Conservation (phyloP, 2,888 invertebrate genomes). For the Xestia c-nigrum region DNA sequence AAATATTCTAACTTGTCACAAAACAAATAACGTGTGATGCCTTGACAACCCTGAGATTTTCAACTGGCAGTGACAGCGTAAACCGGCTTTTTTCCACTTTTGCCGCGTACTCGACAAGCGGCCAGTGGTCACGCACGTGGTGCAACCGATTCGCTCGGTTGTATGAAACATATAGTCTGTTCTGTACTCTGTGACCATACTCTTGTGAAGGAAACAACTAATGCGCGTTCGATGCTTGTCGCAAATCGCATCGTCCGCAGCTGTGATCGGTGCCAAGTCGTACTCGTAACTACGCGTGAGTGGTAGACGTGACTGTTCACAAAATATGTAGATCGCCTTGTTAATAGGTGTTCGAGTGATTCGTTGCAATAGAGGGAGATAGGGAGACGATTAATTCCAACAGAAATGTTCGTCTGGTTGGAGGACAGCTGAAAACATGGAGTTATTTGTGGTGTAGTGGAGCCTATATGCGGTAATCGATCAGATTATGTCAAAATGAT, state of each 20-base stretch:
- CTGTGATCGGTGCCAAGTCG: not conserved
- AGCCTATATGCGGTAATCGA: not conserved
- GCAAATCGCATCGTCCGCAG: not conserved
- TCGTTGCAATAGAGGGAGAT: not conserved
- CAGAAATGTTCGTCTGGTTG: not conserved
- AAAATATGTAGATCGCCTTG: constrained; percentile 29
- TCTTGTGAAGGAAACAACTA: not conserved
- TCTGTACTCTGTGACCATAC: no score
- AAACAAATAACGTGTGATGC: no score
- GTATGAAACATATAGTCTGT: no score
- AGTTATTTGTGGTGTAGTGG: not conserved
- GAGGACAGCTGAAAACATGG: not conserved
- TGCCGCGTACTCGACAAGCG: no score
- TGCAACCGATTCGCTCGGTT: no score
- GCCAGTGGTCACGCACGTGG: no score
- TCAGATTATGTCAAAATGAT: not conserved
- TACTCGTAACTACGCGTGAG: constrained; percentile 17
- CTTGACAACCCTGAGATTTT: no score
- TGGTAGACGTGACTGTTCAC: constrained; percentile 30
- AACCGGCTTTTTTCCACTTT: no score
- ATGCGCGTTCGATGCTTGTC: not conserved
- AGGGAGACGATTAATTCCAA: not conserved
- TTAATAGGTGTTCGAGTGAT: constrained; percentile 8
- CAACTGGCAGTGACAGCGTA: no score
- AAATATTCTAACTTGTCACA: no score